phyloP scores from a whole-genome alignment of 30 jellyfish, hydroid and myxozoan genomes.

The Morbakka virulenta region DNA sequence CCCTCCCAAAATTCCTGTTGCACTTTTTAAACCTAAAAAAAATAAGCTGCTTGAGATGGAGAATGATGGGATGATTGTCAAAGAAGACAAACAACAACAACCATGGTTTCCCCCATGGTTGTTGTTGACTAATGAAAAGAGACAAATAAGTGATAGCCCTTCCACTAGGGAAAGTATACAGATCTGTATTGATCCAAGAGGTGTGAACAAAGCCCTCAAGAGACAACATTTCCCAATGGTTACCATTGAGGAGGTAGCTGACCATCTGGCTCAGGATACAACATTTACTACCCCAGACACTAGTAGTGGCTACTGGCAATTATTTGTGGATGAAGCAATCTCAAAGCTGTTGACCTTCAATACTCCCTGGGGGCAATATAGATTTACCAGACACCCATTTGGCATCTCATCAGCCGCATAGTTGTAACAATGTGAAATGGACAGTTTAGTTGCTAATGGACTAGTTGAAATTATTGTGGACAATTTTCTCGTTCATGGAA shows the following conservation, averaged over 20 bases:
- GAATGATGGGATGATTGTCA: slow-evolving; percentile 30
- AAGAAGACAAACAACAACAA: slow-evolving; percentile 30
- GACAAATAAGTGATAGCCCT: slow-evolving; percentile 9
- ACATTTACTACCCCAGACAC: slow-evolving; percentile 26
- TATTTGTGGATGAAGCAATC: slow-evolving; percentile 33
- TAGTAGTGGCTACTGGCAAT: slow-evolving; percentile 34
- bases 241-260: slow-evolving; percentile 37
- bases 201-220: slow-evolving; percentile 12
- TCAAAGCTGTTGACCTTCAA: no score
- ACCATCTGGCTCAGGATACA: slow-evolving; percentile 30
- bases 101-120: slow-evolving; percentile 40
- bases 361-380: background rate
- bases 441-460: background rate
- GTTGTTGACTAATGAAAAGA: slow-evolving; percentile 40
- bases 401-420: background rate
- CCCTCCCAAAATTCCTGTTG: slow-evolving; percentile 26
- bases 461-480: background rate
- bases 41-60: slow-evolving; percentile 30
- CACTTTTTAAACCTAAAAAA: slow-evolving; percentile 18
- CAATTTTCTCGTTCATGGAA: background rate
- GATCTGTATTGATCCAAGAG: slow-evolving; percentile 39
- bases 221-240: slow-evolving; percentile 25
- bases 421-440: background rate
- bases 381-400: background rate
- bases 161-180: slow-evolving; percentile 36